These are phyloP conservation scores for Pan troglodytes DNA, from an alignment of 2,113 vertebrate genomes.

Conservation along the genomic window DNA sequence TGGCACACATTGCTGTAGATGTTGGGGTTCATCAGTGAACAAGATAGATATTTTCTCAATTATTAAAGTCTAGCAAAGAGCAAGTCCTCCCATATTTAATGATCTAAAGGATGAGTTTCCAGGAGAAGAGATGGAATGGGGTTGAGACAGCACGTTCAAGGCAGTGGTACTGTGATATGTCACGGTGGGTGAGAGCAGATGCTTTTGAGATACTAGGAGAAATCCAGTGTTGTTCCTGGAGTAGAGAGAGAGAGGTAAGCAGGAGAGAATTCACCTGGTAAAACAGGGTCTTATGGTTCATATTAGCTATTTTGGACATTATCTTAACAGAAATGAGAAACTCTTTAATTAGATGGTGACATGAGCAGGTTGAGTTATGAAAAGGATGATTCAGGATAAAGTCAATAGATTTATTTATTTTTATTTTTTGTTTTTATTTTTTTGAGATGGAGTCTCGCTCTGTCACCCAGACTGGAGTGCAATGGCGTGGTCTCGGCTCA, in stretches of 20 bases:
- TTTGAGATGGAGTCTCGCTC: no score
- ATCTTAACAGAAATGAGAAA: not conserved
- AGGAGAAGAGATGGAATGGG: not conserved
- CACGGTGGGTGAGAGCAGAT: not conserved
- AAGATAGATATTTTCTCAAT: not conserved
- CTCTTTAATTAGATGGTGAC: not conserved
- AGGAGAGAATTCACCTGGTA: not conserved
- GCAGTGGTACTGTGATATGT: not conserved
- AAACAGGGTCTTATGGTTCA: not conserved
- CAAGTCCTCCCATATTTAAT: not conserved
- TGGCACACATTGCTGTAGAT: not conserved
- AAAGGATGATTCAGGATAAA: not conserved
- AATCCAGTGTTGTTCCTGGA: not conserved
- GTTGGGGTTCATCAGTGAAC: not conserved
- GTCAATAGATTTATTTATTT: no score
- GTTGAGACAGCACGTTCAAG: not conserved
- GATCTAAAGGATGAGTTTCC: not conserved
- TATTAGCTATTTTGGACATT: not conserved
- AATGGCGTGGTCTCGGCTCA: rapidly evolving
- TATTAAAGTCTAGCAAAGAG: not conserved
- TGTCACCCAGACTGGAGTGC: no score
- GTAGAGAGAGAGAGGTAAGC: not conserved
- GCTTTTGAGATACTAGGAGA: not conserved
- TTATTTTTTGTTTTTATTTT: no score
- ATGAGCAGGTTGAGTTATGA: not conserved